Conservation (phyloP, 1,140 invertebrate genomes). For the Campoletis sonorensis region DNA sequence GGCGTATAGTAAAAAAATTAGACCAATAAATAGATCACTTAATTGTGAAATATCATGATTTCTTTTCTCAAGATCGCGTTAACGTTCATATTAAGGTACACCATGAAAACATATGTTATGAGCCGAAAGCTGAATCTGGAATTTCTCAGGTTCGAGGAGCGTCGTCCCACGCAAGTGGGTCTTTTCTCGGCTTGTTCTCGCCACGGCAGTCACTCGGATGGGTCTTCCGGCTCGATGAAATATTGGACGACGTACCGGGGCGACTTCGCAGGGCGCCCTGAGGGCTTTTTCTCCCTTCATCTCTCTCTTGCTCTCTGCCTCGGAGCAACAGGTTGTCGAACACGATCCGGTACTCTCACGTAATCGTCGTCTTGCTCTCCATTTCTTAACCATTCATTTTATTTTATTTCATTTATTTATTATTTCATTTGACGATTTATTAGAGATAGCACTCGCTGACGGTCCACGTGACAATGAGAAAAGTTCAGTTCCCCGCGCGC, state of each 20-base stretch:
- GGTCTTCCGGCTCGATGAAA: slow-evolving; percentile 42
- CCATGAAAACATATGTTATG: not conserved
- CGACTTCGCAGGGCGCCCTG: slow-evolving; percentile 26
- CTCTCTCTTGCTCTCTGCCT: slow-evolving; percentile 8
- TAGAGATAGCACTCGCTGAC: slow-evolving; percentile 5
- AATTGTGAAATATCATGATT: too few species aligned
- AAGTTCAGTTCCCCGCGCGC: not conserved
- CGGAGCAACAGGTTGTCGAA: slow-evolving; percentile 40
- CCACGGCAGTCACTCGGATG: slow-evolving; percentile 1
- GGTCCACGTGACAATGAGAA: slow-evolving; percentile 17
- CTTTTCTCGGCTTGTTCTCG: not conserved
- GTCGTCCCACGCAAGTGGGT: slow-evolving; percentile 26
- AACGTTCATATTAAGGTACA: not conserved
- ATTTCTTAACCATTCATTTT: not conserved
- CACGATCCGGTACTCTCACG: slow-evolving; percentile 29
- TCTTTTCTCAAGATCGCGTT: not conserved
- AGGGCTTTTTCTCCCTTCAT: not conserved
- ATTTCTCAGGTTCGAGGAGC: slow-evolving; percentile 12
- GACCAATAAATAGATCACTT: not conserved
- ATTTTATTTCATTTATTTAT: slow-evolving; percentile 3
- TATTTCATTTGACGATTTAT: slow-evolving; percentile 26
- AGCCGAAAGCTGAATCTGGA: slow-evolving; percentile 12
- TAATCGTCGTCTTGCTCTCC: slow-evolving; percentile 1
- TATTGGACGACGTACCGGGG: slow-evolving; percentile 34
- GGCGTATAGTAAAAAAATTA: too few species aligned